Evolutionary conservation across 2,888 invertebrate genomes (phyloP).

Genomic region (Xestoiulus laeticollis): DNA sequence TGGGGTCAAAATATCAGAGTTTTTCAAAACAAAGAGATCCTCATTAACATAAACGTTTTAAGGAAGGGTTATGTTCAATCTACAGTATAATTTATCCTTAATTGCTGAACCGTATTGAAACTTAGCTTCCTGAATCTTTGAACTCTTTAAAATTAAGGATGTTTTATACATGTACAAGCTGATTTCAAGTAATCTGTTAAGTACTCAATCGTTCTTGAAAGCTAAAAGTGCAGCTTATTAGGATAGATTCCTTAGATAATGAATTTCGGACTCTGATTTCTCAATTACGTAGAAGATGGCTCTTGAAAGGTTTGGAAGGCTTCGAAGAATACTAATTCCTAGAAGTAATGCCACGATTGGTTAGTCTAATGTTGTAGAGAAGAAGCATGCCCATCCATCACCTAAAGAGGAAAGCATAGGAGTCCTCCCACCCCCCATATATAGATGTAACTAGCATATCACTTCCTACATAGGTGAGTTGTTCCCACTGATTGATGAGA

Average conservation of each 20-base stretch:
- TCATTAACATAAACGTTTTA: no score
- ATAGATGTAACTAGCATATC: conserved; percentile 24
- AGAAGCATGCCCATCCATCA: conserved; percentile 7
- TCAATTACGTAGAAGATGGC: not conserved
- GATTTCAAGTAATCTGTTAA: not conserved
- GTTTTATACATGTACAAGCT: not conserved
- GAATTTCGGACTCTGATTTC: not conserved
- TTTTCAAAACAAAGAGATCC: no score
- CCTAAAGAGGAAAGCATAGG: not conserved
- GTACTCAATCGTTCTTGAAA: not conserved
- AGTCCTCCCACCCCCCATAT: conserved; percentile 18
- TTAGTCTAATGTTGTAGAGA: conserved; percentile 6
- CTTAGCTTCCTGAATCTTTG: not conserved
- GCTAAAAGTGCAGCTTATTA: not conserved
- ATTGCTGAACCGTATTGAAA: not conserved
- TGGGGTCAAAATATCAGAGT: no score
- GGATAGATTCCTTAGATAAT: not conserved
- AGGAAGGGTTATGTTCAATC: no score
- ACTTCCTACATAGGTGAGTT: conserved; percentile 29
- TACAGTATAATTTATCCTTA: no score
- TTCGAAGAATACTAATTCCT: conserved; percentile 1
- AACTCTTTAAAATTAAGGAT: not conserved
- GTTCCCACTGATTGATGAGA: conserved; percentile 20
- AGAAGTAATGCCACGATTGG: not conserved
- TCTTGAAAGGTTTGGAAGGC: not conserved